Evolutionary conservation across 2,888 invertebrate species (phyloP).

Genomic region (Drosophila anceps): DNA sequence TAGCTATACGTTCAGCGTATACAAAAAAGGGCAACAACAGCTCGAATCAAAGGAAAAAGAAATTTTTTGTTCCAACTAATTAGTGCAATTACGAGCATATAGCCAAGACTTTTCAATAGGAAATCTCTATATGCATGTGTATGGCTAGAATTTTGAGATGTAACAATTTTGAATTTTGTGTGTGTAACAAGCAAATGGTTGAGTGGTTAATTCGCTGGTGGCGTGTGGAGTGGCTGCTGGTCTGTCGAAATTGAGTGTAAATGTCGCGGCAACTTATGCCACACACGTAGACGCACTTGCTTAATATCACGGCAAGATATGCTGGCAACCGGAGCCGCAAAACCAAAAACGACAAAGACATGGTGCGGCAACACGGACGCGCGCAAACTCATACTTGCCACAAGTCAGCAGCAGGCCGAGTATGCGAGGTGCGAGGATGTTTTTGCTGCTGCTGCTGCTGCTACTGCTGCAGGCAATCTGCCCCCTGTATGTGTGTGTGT

Average conservation of each 20-base stretch:
- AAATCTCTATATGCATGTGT: not conserved
- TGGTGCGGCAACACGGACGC: conserved; percentile 14
- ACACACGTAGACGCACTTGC: conserved; percentile 76
- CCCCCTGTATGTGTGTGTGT: not conserved
- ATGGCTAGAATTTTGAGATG: conserved; percentile 3
- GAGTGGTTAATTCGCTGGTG: conserved; percentile 21
- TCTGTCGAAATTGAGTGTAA: conserved; percentile 68
- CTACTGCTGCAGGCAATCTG: conserved; percentile 46
- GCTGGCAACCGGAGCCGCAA: conserved; percentile 46
- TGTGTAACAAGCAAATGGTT: conserved; percentile 38
- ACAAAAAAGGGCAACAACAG: not conserved
- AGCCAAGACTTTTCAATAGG: conserved; percentile 1
- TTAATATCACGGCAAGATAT: conserved; percentile 69
- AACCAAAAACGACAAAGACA: conserved; percentile 38
- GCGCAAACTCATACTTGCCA: conserved; percentile 41
- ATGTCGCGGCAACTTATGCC: conserved; percentile 78
- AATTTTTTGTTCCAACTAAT: not conserved
- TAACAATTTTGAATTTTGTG: too few relatives aligned
- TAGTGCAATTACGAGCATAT: conserved; percentile 5
- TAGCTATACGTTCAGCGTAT: not conserved
- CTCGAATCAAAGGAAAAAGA: not conserved
- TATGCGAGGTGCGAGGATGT: conserved; percentile 11
- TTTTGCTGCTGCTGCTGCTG: conserved; percentile 20
- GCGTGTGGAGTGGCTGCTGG: conserved; percentile 2
- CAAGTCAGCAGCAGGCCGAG: conserved; percentile 64